Base-by-base conservation (phyloP, 2,797 vertebrate genomes). In the Nannoperca obscura region DNA sequence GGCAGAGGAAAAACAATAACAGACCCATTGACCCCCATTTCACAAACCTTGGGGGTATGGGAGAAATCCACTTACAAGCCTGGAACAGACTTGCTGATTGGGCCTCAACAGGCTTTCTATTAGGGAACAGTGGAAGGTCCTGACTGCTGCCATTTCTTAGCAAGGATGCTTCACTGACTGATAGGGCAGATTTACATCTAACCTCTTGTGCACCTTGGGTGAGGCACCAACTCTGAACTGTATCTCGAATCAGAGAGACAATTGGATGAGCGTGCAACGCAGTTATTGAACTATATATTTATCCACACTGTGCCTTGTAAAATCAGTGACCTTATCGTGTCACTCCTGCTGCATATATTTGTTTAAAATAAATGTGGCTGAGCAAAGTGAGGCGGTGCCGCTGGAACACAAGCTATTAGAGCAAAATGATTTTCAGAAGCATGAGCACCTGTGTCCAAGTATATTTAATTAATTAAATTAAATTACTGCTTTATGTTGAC, bases 21-120 rank as follows among this genome's bases (percentile, higher is more conserved):
- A 93, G 91, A 91, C 90, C 92, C 90, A 88, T 89, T 93, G 92
- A 93, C 91, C 92, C 89, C 88, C 83, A 93, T 94, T 93, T 93
- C 89, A 89, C 80, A 93, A 92, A 91, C 88, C 89, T 88, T 85
- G 72, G 81, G 91, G 90, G 77, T 89, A 89, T 83, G 71, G 82
- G 87, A 88, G 85, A 91, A 91, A 89, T 91, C 86, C 85, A 92
- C 91, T 91, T 92, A 88, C 84, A 88, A 82, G 82, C 64, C 74
- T 71, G 81, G 77, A 87, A 79, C 84, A 88, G 82, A 88, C 74
- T 81, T 78, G 83, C 90, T 89, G 91, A 93, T 92, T 93, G 86
- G 87, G 73, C 85, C 81, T 87, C 80, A 86, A 87, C 82, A 75
- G 81, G 74, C 72, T 87, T 86, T 86, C 80, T 88, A 86, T 91